phyloP scores from a whole-genome alignment of 2,797 vertebrate genomes.

The Lutjanus argentimaculatus region DNA sequence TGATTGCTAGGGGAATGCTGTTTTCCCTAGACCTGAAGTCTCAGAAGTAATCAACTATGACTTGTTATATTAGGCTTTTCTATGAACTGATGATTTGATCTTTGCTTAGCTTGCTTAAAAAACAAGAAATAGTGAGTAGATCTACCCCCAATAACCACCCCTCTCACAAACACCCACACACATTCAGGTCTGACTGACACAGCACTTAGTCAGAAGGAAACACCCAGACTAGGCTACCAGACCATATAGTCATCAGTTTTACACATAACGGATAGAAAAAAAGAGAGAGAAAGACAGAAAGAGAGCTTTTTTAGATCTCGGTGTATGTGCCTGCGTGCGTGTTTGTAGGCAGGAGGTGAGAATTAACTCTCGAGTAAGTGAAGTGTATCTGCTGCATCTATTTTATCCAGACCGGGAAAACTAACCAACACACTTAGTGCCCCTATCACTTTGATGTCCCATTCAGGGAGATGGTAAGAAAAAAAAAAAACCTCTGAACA shows the following conservation, averaged over 20 bases:
- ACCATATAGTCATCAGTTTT: slow-evolving; percentile 72
- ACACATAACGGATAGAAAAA: slow-evolving; percentile 50
- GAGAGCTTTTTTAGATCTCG: slow-evolving; percentile 6
- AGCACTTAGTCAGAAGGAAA: slow-evolving; percentile 80
- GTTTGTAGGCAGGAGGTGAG: slow-evolving; percentile 41
- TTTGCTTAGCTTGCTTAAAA: slow-evolving; percentile 38
- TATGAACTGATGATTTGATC: slow-evolving; percentile 33
- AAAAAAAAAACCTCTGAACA: slow-evolving; percentile 26
- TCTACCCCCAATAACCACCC: slow-evolving; percentile 16
- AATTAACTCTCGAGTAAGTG: slow-evolving; percentile 33
- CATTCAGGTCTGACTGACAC: slow-evolving; percentile 66
- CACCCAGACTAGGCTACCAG: slow-evolving; percentile 69
- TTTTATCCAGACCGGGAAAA: slow-evolving; percentile 40
- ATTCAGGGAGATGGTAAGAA: slow-evolving; percentile 56
- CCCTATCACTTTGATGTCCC: slow-evolving; percentile 53
- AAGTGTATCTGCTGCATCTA: slow-evolving; percentile 50
- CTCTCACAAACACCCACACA: slow-evolving; percentile 19
- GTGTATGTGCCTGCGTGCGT: slow-evolving; percentile 2
- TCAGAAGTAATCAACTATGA: slow-evolving; percentile 39
- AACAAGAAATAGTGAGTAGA: slow-evolving; percentile 37
- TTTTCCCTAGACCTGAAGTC: slow-evolving; percentile 55
- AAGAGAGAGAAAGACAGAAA: slow-evolving; percentile 33
- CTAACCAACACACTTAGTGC: slow-evolving; percentile 56
- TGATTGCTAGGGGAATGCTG: slow-evolving; percentile 70
- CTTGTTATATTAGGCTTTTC: slow-evolving; percentile 13